phyloP scores from a whole-genome alignment of 1,140 invertebrate genomes.

The Lethocerus indicus region DNA sequence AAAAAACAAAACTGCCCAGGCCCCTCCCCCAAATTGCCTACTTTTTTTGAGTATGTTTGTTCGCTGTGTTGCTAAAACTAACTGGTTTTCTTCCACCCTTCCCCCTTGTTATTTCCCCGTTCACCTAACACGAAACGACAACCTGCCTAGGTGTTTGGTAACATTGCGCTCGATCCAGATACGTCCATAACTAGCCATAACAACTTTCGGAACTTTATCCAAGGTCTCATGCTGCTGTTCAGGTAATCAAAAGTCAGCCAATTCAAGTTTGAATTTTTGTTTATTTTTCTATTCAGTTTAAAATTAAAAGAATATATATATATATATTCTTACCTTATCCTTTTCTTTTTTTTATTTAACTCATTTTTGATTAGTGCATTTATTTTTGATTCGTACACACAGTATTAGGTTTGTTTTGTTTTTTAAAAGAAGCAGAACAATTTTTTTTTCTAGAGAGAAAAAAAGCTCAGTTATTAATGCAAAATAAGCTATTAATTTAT shows the following conservation, averaged over 20 bases:
- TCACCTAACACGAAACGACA: constrained; percentile 4
- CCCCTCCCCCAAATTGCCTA: constrained; percentile 1
- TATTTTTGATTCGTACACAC: no score
- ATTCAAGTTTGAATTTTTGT: constrained; percentile 4
- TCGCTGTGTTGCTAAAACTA: constrained; percentile 8
- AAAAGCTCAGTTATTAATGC: no score
- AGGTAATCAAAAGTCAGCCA: constrained; percentile 72
- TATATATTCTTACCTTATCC: no score
- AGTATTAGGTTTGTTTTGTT: no score
- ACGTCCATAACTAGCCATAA: constrained; percentile 95
- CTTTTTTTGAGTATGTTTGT: constrained; percentile 5
- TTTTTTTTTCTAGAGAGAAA: no score
- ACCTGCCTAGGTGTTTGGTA: constrained; percentile 82
- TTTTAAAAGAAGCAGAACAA: no score
- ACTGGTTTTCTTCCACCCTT: constrained; percentile 4
- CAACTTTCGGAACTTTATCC: constrained; percentile 98
- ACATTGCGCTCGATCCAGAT: constrained; percentile 83
- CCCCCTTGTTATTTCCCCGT: constrained; percentile 4
- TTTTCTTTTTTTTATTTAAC: no score
- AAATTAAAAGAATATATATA: no score
- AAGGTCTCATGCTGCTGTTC: constrained; percentile 97
- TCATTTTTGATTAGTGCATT: no score
- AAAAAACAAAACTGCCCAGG: neutral
- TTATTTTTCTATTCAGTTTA: constrained; percentile 3
- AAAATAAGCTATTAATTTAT: no score